Evolutionary conservation across 1,140 invertebrate genomes (phyloP), one percentile per base, ranked within the genome.

Genomic region (Calliphora vicina): DNA sequence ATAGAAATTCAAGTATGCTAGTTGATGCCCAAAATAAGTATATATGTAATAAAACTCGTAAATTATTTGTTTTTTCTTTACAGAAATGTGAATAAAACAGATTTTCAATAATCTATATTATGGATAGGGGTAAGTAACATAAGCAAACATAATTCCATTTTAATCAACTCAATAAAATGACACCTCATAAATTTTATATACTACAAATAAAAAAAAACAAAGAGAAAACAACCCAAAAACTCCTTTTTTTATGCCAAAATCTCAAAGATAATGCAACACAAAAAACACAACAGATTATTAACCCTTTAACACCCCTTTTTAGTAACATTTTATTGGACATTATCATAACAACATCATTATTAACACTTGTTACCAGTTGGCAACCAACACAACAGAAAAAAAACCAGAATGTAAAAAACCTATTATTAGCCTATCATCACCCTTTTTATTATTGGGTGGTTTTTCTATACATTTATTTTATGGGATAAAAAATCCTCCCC

Each of bases 231-330:
- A 67, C 61, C 61, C 61, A 67, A 67, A 67, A 67, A 57, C 50
- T 67, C 61, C n/a, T 67, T 67, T 23, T 67, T 20, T 67, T 67
- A 67, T 1, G 0, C 15, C 50, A 23, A 67, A 67, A 23, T 23
- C 20, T 23, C 15, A 6, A 57, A n/a, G 50, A n/a, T 57, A 17
- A 57, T n/a, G n/a, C 15, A 57, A 17, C 13, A 57, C 45, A 50
- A 6, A 73, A 73, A 73, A 20, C 15, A 73, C 23, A 73, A 23
- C 23, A 73, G 8, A 76, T 76, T 85, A 83, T 83, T 86, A 83
- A 84, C 84, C 85, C 84, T 85, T 85, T 71, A 86, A 84, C 82
- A 84, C 84, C 80, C 61, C 25, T 15, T 57, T 61, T 35, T 80
- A 43, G 42, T 23, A 80, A n/a, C n/a, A 35, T 80, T 13, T 76